phyloP scores from a whole-genome alignment of 2,888 invertebrate genomes.

The Chrysolina haemoptera region DNA sequence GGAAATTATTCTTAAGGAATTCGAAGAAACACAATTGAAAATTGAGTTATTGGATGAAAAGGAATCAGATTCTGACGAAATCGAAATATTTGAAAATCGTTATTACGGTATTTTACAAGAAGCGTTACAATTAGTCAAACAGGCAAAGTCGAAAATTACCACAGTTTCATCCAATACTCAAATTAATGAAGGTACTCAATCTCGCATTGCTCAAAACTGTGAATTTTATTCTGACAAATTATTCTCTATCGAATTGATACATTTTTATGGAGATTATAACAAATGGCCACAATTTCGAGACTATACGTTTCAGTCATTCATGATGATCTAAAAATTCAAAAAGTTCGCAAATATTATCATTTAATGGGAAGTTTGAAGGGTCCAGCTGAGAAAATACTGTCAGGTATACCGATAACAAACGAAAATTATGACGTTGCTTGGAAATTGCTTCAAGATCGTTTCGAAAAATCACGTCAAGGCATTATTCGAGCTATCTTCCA shows the following conservation, averaged over 20 bases:
- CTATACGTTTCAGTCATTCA: neutral
- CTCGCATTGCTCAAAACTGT: neutral
- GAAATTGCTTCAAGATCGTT: slow-evolving; percentile 13
- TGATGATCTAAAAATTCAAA: slow-evolving; percentile 1
- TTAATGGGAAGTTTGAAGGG: slow-evolving; percentile 25
- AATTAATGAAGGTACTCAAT: neutral
- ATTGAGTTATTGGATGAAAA: slow-evolving; percentile 16
- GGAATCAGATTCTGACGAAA: slow-evolving; percentile 11
- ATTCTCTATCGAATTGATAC: neutral
- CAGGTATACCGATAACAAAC: slow-evolving; percentile 8
- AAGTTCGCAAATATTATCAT: slow-evolving; percentile 27
- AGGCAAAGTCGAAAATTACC: neutral
- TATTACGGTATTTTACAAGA: slow-evolving; percentile 6
- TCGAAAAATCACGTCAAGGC: slow-evolving; percentile 28
- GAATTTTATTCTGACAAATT: slow-evolving; percentile 3
- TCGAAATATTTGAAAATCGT: slow-evolving; percentile 12
- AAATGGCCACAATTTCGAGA: slow-evolving; percentile 3
- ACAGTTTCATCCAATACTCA: neutral
- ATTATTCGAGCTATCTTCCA: slow-evolving; percentile 22
- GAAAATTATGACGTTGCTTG: slow-evolving; percentile 29
- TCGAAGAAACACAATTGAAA: slow-evolving; percentile 15
- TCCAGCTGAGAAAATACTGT: slow-evolving; percentile 23
- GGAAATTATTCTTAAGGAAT: neutral
- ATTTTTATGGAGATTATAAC: neutral
- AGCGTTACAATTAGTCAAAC: neutral